These are phyloP conservation scores for Pterocles burchelli DNA, from an alignment of 2,113 vertebrate genomes.

Conservation along the genomic window DNA sequence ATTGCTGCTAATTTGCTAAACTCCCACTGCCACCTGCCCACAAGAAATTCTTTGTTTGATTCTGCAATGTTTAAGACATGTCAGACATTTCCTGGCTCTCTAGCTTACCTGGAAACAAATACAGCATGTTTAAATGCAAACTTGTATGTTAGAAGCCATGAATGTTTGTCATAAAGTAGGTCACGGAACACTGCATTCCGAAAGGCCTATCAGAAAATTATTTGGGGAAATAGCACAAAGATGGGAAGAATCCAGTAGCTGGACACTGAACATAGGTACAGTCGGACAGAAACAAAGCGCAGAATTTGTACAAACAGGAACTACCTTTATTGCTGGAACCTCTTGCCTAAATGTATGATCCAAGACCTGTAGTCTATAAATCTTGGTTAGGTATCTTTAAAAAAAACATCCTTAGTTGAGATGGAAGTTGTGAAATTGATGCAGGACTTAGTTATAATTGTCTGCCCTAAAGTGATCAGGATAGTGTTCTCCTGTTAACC, in stretches of 20 bases:
- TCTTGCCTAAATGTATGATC: background rate
- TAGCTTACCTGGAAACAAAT: background rate
- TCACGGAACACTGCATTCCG: background rate
- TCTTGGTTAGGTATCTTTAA: background rate
- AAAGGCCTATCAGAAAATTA: background rate
- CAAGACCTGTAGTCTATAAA: background rate
- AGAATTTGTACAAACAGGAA: background rate
- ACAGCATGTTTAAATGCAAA: background rate
- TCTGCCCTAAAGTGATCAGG: background rate
- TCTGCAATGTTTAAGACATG: background rate
- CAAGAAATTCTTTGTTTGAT: background rate
- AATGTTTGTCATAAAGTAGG: background rate
- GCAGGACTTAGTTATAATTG: background rate
- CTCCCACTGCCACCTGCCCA: fast-evolving
- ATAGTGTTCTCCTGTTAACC: background rate
- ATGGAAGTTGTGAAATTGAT: background rate
- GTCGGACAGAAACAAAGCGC: background rate
- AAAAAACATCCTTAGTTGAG: background rate
- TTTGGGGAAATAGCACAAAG: background rate
- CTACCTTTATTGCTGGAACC: background rate
- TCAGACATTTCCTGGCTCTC: background rate
- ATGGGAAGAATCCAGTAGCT: background rate
- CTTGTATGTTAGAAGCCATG: background rate
- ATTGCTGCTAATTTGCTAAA: background rate
- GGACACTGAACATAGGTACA: background rate